Base-by-base conservation (phyloP, 1,140 invertebrate species). In the Temnothorax curvispinosus region DNA sequence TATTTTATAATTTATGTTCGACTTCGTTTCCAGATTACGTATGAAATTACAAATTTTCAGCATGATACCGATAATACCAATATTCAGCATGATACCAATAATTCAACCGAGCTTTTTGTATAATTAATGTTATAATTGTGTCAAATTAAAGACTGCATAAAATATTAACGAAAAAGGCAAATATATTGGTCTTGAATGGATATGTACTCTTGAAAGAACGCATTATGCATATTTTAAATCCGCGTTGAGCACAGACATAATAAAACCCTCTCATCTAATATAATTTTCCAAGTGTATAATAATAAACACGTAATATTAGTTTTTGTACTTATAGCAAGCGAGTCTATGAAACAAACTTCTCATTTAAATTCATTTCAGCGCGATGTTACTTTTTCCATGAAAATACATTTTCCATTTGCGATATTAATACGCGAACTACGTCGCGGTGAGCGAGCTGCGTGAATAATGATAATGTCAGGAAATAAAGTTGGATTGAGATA, bases 371-470 rank as follows among this genome's bases (percentile, higher is more conserved):
- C 69, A 84, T 84, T 75, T 47, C 54, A 50, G 8, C 69, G 41
- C 80, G 41, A 82, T 60, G 54, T 84, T 84, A 84, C 67, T 58
- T 82, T 74, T 81, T 74, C 52, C 54, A 74, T 75, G 32, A 74
- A 84, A 84, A 84, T 60, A 60, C 69, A 75, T 84, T 84, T 27
- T 84, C 69, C 69, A 84, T 84, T 84, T 84, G 80, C 80, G 54
- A 75, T 84, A 84, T 84, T 84, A 84, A 84, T 84, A 75, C 69
- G 47, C 77, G 69, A 60, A 60, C 69, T 84, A 35, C 41, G 41
- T 84, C 67, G 41, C 65, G 41, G 27, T 65, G 54, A 21, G 54
- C 18, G 80, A 74, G 27, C 27, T 41, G 32, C 9, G 54, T 71
- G 54, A 82, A 82, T 82, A 82, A 82, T 82, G 67, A 82, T 74